Percentiles rank a stretch among this genome's conserved stretches.
Conservation (phyloP, 2,888 invertebrate genomes). For the Galerucella nymphaeae region DNA sequence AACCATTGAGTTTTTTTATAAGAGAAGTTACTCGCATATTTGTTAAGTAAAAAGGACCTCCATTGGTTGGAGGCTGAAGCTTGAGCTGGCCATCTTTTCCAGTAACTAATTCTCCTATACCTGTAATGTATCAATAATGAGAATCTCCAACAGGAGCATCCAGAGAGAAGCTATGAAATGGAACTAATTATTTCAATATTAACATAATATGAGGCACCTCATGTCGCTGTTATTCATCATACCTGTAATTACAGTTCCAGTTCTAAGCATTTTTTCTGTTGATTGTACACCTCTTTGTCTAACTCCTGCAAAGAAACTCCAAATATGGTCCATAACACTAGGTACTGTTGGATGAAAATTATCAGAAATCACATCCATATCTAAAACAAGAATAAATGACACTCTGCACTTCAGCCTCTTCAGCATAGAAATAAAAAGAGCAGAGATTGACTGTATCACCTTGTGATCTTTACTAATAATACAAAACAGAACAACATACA, state of each 20-base stretch:
- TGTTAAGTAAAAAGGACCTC: constrained; percentile 81
- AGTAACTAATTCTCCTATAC: constrained; percentile 79
- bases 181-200: too few relatives aligned
- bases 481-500: background rate
- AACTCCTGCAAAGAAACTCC: constrained; percentile 88
- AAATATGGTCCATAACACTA: constrained; percentile 81
- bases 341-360: constrained; percentile 83
- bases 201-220: too few relatives aligned
- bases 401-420: background rate
- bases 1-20: constrained; percentile 77
- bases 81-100: constrained; percentile 73
- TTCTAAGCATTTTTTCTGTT: constrained; percentile 86
- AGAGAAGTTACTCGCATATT: constrained; percentile 81
- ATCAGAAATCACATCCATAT: constrained; percentile 86
- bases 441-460: too few relatives aligned
- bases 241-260: constrained; percentile 80
- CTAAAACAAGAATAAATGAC: constrained; percentile 56
- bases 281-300: constrained; percentile 86
- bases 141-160: too few relatives aligned
- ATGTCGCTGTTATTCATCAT: constrained; percentile 48
- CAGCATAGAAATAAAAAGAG: too few relatives aligned
- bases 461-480: background rate
- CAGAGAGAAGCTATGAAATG: too few relatives aligned
- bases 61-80: constrained; percentile 79
- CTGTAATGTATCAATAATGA: constrained; percentile 10